phyloP scores from a whole-genome alignment of 2,113 vertebrate genomes.

The Bettongia penicillata region DNA sequence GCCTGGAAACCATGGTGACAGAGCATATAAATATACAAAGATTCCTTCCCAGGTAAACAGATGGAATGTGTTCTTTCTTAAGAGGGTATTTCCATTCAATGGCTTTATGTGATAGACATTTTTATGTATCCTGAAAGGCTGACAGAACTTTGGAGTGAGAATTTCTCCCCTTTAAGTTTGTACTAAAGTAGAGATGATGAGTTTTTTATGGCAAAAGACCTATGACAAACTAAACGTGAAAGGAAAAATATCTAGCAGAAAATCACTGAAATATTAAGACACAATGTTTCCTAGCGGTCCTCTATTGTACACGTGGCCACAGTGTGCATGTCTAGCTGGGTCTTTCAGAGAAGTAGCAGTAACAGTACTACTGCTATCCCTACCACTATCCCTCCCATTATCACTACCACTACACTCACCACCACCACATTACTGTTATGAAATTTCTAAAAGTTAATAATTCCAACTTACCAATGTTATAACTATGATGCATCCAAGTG shows the following conservation, averaged over 20 bases:
- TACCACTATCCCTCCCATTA: background rate
- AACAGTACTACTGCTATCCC: background rate
- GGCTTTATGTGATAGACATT: slow-evolving; percentile 29
- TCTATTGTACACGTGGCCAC: background rate
- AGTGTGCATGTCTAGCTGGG: background rate
- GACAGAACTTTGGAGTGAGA: background rate
- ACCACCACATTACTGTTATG: background rate
- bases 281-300: background rate
- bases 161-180: slow-evolving; percentile 3
- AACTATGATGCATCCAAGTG: background rate
- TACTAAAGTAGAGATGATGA: slow-evolving; percentile 23
- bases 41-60: slow-evolving; percentile 46
- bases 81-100: background rate
- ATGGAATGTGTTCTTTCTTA: slow-evolving; percentile 22
- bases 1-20: slow-evolving; percentile 20
- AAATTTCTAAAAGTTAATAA: background rate
- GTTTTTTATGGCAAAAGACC: background rate
- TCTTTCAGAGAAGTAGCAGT: background rate
- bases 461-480: background rate
- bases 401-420: background rate
- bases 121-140: background rate
- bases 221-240: background rate
- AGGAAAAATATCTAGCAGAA: background rate
- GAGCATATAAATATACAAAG: slow-evolving; percentile 25
- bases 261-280: slow-evolving; percentile 22